Evolutionary conservation across 2,888 invertebrate genomes (phyloP).

Genomic region (Lasioglossum villosulum): DNA sequence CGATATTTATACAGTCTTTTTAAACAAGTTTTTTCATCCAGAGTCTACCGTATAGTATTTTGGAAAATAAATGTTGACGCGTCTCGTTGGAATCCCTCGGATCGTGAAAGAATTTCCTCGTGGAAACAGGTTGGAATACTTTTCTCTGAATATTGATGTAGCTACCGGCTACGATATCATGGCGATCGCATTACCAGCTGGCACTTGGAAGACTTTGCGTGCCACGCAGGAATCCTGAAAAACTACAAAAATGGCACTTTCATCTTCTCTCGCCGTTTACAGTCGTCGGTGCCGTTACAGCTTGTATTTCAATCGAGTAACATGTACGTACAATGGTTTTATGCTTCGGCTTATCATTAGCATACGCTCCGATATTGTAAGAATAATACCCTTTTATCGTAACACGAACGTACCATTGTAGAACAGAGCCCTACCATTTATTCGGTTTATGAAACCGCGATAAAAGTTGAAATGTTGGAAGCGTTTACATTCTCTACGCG

Average conservation of each 20-base stretch:
- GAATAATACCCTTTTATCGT: constrained; percentile 22
- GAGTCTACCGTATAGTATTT: background rate
- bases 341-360: constrained; percentile 12
- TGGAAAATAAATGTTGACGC: background rate
- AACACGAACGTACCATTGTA: constrained; percentile 2
- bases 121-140: background rate
- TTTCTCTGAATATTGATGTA: background rate
- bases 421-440: background rate
- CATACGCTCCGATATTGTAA: constrained; percentile 4
- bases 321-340: constrained; percentile 6
- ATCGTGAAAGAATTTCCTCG: background rate
- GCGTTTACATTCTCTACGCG: background rate
- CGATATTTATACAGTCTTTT: no score
- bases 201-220: constrained; percentile 34
- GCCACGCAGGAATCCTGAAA: constrained; percentile 27
- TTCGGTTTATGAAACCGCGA: constrained; percentile 7
- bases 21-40: no score
- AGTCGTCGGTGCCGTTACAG: constrained; percentile 19
- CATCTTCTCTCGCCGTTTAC: constrained; percentile 46
- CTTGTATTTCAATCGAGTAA: constrained; percentile 26
- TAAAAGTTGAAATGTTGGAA: constrained; percentile 18
- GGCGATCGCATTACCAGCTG: constrained; percentile 25
- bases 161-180: constrained; percentile 3
- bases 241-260: constrained; percentile 58
- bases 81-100: background rate